Base-by-base conservation (phyloP, 1,140 invertebrate genomes). In the Drosophila albomicans region DNA sequence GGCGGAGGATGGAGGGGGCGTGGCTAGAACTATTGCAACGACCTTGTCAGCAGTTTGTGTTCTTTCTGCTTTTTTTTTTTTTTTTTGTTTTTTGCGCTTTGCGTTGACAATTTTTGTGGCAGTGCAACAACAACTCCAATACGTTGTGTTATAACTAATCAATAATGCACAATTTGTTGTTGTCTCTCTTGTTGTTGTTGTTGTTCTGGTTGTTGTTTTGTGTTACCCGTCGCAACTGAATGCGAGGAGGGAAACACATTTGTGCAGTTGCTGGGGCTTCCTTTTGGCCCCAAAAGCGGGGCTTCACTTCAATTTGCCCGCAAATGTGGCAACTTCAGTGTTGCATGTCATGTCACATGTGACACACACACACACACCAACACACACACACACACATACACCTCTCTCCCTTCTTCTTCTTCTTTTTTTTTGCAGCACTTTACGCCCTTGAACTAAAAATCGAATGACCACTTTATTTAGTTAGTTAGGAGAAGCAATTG, bases 31-130 rank as follows among this genome's bases (percentile, higher is more conserved):
- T 51, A 13, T 66, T 58, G 62, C 62, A 52, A 56, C 84, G 82
- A 88, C 84, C 82, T 88, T 86, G 82, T 88, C 79, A 82, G 79
- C 82, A 58, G 57, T 79, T 82, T 82, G 73, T 66, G 71, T 32
- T 32, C 20, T 32, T 32, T 10, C 66, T 69, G 54, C 48, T 78
- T 20, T 20, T 20, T 20, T 20, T 20, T 20, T 25, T 25, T 25
- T n/a, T n/a, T n/a, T n/a, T n/a, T n/a, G 20, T 3, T 20, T 25
- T 25, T 25, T 25, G 20, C 20, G 20, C 20, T 56, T 62, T 62
- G 64, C 69, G 78, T 87, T 86, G 82, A 88, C 82, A 88, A 75
- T 87, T 86, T 85, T 76, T 66, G 28, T 58, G 57, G 64, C 61
- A 62, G 54, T 62, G 54, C 51, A 51, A 56, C 63, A 64, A 85